Evolutionary conservation across 2,888 invertebrate species (phyloP).

Genomic region (Peribatodes rhomboidaria): DNA sequence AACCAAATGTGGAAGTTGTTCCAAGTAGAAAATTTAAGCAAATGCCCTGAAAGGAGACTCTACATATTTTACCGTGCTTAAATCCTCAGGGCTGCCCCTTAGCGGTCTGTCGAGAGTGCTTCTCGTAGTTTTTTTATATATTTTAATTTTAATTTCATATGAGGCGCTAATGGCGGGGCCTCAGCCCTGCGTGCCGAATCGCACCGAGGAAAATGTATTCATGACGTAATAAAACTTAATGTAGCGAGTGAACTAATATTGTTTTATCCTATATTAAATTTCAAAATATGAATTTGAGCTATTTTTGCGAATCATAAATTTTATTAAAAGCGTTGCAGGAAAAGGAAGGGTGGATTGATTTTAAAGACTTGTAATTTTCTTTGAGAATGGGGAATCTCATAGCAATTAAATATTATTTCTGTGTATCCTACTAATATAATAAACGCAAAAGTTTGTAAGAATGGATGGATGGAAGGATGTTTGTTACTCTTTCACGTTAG

Average conservation of each 20-base stretch:
- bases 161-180: slow-evolving; percentile 82
- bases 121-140: slow-evolving; percentile 83
- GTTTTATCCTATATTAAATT: slow-evolving; percentile 85
- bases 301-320: slow-evolving; percentile 82
- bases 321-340: slow-evolving; percentile 59
- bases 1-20: too few species aligned
- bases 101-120: slow-evolving; percentile 84
- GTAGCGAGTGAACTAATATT: slow-evolving; percentile 86
- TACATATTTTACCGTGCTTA: slow-evolving; percentile 61
- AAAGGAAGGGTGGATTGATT: slow-evolving; percentile 43
- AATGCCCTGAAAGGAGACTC: slow-evolving; percentile 58
- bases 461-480: too few species aligned
- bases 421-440: too few species aligned
- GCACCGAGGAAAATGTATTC: slow-evolving; percentile 81
- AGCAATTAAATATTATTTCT: too few species aligned
- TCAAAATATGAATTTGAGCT: slow-evolving; percentile 74
- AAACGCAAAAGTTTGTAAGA: too few species aligned
- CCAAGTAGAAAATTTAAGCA: too few species aligned
- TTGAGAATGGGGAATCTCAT: not conserved
- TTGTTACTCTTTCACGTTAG: too few species aligned
- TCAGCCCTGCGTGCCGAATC: slow-evolving; percentile 85
- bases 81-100: slow-evolving; percentile 84
- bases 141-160: slow-evolving; percentile 87
- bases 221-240: slow-evolving; percentile 84
- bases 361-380: slow-evolving; percentile 33